phyloP scores from a whole-genome alignment of 2,797 vertebrate species.

The Neostethus bicornis region DNA sequence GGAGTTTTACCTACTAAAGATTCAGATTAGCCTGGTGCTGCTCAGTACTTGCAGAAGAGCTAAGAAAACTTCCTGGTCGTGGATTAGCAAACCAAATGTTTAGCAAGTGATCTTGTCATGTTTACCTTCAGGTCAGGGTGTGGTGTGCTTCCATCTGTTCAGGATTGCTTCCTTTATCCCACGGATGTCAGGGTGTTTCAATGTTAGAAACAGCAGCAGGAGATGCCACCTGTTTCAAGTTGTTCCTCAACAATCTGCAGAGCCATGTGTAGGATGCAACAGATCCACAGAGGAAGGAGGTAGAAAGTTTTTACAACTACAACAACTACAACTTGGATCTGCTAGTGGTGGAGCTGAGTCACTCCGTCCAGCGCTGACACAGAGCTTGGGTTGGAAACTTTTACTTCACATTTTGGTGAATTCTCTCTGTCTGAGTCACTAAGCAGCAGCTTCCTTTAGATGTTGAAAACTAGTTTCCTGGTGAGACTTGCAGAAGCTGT shows the following conservation, averaged over 20 bases:
- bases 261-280: constrained; percentile 17
- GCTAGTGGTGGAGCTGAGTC: constrained; percentile 58
- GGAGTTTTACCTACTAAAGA: constrained; percentile 41
- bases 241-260: constrained; percentile 37
- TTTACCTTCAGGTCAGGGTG: constrained; percentile 68
- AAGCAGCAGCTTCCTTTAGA: constrained; percentile 41
- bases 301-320: too few species aligned
- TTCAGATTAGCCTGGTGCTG: constrained; percentile 49
- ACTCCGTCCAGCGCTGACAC: constrained; percentile 21
- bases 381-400: constrained; percentile 39
- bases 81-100: constrained; percentile 42
- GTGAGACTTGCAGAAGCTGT: constrained; percentile 35
- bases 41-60: constrained; percentile 27
- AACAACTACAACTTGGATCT: constrained; percentile 29
- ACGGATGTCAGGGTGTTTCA: constrained; percentile 51
- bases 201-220: constrained; percentile 37
- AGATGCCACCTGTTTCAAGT: constrained; percentile 53
- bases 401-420: constrained; percentile 65
- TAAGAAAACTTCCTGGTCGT: constrained; percentile 27
- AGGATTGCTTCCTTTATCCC: constrained; percentile 37
- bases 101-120: constrained; percentile 45
- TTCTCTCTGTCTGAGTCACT: constrained; percentile 39
- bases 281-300: constrained; percentile 19
- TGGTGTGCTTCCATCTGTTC: constrained; percentile 60
- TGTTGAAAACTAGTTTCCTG: constrained; percentile 42